A percentile compares a stretch with the other conserved stretches of the same genome.
Evolutionary conservation across 2,888 invertebrate genomes (phyloP).

Genomic region (Venustoraphidia nigricollis): DNA sequence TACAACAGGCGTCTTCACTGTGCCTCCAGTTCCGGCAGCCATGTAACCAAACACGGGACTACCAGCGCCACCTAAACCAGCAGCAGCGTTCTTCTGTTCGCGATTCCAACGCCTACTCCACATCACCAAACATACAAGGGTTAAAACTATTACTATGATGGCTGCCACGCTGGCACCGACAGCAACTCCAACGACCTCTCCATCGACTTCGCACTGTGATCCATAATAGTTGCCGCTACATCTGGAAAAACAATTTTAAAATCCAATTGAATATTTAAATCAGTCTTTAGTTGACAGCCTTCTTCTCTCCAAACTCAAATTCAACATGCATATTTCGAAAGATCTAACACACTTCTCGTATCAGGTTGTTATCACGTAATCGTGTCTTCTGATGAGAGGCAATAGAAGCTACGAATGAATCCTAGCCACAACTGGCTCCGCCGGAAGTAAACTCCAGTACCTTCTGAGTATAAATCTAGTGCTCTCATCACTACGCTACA

Average conservation of each 20-base stretch:
- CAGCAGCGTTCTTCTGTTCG: slow-evolving; percentile 64
- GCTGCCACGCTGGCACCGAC: slow-evolving; percentile 83
- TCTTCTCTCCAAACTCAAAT: background rate
- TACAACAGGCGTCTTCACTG: slow-evolving; percentile 54
- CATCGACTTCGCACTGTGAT: slow-evolving; percentile 77
- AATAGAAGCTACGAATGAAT: no score
- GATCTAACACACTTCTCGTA: no score
- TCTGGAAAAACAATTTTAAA: slow-evolving; percentile 26
- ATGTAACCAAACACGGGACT: slow-evolving; percentile 81
- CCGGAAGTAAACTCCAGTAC: no score
- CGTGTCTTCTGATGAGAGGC: no score
- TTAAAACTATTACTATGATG: slow-evolving; percentile 73
- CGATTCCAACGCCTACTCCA: slow-evolving; percentile 88
- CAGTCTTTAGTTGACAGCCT: background rate
- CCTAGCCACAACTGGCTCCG: no score
- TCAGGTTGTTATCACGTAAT: no score
- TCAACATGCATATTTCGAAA: no score
- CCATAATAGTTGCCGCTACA: slow-evolving; percentile 83
- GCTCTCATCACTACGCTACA: no score
- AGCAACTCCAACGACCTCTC: slow-evolving; percentile 81
- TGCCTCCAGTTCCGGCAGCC: slow-evolving; percentile 45
- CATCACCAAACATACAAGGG: slow-evolving; percentile 72
- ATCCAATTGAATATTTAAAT: background rate
- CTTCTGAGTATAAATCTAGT: no score
- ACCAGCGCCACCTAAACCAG: slow-evolving; percentile 31